These are phyloP conservation scores for Threskiornis aethiopicus DNA, from an alignment of 2,797 vertebrate genomes.

Conservation along the genomic window DNA sequence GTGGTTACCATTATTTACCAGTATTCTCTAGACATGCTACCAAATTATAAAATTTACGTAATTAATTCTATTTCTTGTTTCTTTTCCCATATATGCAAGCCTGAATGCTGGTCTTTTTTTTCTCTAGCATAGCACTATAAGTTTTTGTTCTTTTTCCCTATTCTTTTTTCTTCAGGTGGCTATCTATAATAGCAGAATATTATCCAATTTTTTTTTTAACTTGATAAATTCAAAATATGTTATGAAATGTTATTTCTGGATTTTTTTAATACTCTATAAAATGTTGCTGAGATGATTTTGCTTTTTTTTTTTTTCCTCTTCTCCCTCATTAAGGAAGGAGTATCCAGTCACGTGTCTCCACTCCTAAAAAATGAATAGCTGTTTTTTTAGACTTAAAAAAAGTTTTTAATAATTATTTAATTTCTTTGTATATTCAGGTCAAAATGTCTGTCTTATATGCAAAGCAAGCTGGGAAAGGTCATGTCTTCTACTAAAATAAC, in stretches of 20 bases:
- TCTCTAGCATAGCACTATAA: not conserved
- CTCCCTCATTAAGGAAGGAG: not conserved
- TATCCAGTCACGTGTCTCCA: not conserved
- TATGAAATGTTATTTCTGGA: not conserved
- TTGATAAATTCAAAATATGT: not conserved
- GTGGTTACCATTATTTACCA: not conserved
- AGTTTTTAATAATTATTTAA: not conserved
- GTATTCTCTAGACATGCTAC: not conserved
- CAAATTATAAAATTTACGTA: not conserved
- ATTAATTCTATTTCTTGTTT: not conserved
- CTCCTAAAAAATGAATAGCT: not conserved
- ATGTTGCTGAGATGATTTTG: not conserved
- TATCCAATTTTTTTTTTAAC: not conserved
- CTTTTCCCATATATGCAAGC: not conserved
- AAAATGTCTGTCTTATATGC: not conserved
- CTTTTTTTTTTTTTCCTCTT: not conserved
- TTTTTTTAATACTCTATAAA: not conserved
- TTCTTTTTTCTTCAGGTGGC: not conserved
- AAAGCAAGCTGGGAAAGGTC: not conserved
- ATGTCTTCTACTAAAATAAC: not conserved
- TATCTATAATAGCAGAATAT: not conserved
- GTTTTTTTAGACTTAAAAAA: not conserved
- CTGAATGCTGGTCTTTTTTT: not conserved
- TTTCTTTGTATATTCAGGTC: not conserved
- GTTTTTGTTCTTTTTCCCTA: not conserved